Evolutionary conservation across 2,888 invertebrate genomes (phyloP), one percentile per base, ranked within the genome.

Genomic region (Leptopilina syphax): DNA sequence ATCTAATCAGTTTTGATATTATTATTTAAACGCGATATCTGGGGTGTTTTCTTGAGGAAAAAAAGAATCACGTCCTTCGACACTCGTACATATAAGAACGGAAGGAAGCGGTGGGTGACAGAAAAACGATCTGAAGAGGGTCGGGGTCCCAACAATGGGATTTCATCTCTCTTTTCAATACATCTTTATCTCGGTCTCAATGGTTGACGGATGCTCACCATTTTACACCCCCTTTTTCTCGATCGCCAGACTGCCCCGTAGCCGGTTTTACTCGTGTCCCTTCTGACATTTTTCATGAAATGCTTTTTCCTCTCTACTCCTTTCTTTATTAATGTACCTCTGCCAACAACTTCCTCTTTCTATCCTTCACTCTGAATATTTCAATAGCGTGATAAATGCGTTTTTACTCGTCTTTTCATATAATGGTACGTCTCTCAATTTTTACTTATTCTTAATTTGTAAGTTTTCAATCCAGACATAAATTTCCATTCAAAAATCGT

Each of bases 121-220:
- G 73, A 77, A 41, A 76, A 73, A 54, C 34, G 76, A 65, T 79
- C 66, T 82, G 82, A 78, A 83, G 63, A 78, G 63, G 73, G 73
- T 79, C 77, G 80, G 78, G 77, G 76, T 73, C 81, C 76, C 84
- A 80, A 89, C 89, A 89, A 89, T 89, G 83, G 87, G 85, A 88
- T 89, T 88, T 88, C 86, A 86, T 86, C 87, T 81, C 82, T 82
- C 85, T 86, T 84, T 88, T 87, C 89, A 86, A 88, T 89, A 87
- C 88, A 86, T 90, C 87, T 89, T 89, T 88, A 89, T 90, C 88
- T 84, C 83, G 83, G 84, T 82, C 86, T 89, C 88, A 88, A 90
- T 90, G 86, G 87, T 85, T 90, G 89, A 90, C 89, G 88, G 87
- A 90, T 90, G 87, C 86, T 83, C 85, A 83, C 87, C 87, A 90